Percentiles rank a stretch among this genome's conserved stretches.
phyloP scores from a whole-genome alignment of 2,888 invertebrate species.

The Chalcosyrphus nemorum region DNA sequence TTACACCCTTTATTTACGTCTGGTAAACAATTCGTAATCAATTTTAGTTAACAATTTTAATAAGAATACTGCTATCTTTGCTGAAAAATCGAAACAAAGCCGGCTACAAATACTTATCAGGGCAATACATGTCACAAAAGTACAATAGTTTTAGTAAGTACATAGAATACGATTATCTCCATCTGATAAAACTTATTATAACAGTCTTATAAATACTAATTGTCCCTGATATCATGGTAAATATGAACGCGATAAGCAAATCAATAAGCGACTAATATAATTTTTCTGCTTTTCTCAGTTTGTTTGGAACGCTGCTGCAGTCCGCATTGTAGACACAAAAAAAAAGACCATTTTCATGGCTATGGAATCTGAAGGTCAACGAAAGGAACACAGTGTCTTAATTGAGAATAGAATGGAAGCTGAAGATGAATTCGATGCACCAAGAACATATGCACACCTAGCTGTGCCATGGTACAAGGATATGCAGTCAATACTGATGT shows the following conservation, averaged over 20 bases:
- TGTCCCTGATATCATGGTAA: not conserved
- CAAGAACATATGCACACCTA: not conserved
- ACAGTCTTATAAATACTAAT: not conserved
- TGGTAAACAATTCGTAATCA: too few species aligned
- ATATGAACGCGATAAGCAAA: not conserved
- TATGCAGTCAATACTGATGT: not conserved
- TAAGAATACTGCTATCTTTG: too few species aligned
- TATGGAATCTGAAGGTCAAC: not conserved
- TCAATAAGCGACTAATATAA: not conserved
- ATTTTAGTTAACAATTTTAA: too few species aligned
- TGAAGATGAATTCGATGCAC: not conserved
- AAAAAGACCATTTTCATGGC: slow-evolving; percentile 9
- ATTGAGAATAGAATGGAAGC: not conserved
- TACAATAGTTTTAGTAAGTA: not conserved
- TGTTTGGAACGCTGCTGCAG: not conserved
- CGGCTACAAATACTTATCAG: too few species aligned
- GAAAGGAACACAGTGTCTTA: not conserved
- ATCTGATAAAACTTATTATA: not conserved
- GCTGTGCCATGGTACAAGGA: slow-evolving; percentile 25
- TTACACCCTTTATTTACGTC: too few species aligned
- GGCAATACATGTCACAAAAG: too few species aligned
- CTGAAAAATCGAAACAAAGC: too few species aligned
- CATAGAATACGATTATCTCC: not conserved
- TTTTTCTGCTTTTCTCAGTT: not conserved
- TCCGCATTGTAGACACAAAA: not conserved